Evolutionary conservation across 2,113 vertebrate genomes (phyloP).

Genomic region (Salvelinus namaycush): DNA sequence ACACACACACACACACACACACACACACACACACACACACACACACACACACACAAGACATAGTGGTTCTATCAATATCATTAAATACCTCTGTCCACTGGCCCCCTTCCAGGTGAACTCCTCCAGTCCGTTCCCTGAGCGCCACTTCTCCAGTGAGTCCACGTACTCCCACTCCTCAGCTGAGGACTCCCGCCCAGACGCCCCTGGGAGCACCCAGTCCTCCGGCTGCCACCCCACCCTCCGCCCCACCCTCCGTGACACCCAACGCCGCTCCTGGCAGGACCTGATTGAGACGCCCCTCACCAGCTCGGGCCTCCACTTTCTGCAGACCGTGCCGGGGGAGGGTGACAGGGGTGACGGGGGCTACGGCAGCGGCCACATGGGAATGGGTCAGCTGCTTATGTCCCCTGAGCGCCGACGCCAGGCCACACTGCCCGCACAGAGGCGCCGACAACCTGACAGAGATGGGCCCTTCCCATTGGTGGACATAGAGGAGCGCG

Average conservation of each 20-base stretch:
- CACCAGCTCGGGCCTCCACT: conserved; percentile 85
- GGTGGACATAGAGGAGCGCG: conserved; percentile 65
- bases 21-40: not conserved
- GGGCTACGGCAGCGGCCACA: conserved; percentile 49
- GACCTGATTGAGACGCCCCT: conserved; percentile 85
- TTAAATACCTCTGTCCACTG: conserved; percentile 49
- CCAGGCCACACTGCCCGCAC: conserved; percentile 81
- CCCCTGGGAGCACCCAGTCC: conserved; percentile 75
- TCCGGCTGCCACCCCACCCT: conserved; percentile 81
- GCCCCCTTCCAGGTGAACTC: conserved; percentile 80
- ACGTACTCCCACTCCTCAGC: conserved; percentile 85
- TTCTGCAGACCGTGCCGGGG: conserved; percentile 83
- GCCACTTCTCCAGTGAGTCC: conserved; percentile 86
- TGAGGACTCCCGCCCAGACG: conserved; percentile 77
- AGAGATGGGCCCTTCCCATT: conserved; percentile 87
- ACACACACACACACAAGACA: not conserved
- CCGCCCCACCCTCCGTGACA: conserved; percentile 78
- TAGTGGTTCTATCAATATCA: not conserved
- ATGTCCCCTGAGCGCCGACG: conserved; percentile 81
- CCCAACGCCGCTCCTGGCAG: conserved; percentile 80
- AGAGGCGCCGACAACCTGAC: conserved; percentile 73
- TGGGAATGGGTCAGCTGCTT: conserved; percentile 16
- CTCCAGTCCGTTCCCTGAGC: conserved; percentile 85
- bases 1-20: conserved; percentile 12
- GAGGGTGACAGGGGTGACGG: conserved; percentile 60